These are phyloP conservation scores for Cantharis rufa DNA, from an alignment of 2,888 invertebrate genomes.

Conservation along the genomic window DNA sequence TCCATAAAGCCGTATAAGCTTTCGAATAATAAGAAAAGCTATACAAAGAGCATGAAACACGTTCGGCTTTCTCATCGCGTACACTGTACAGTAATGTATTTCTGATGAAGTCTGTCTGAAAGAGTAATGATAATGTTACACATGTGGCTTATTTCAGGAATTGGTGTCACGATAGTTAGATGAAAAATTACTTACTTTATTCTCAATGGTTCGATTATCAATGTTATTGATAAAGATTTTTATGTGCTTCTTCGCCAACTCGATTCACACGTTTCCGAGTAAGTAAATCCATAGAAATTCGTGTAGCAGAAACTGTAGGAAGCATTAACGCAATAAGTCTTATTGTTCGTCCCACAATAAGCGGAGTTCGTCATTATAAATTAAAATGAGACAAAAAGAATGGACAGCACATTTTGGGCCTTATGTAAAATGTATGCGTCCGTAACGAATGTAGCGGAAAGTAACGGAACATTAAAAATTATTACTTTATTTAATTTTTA, in stretches of 20 bases:
- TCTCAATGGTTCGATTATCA: conserved; percentile 1
- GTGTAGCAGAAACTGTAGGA: neutral
- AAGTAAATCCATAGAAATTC: neutral
- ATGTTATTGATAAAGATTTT: conserved; percentile 1
- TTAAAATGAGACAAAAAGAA: neutral
- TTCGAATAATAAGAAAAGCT: conserved; percentile 19
- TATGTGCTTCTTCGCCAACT: neutral
- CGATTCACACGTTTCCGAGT: neutral
- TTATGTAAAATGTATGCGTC: neutral
- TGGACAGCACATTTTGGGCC: neutral
- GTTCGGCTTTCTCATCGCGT: conserved; percentile 32
- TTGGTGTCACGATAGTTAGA: conserved; percentile 31
- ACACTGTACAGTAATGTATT: conserved; percentile 33
- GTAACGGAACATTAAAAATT: neutral
- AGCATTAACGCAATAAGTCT: neutral
- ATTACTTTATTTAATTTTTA: neutral
- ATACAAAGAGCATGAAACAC: conserved; percentile 19
- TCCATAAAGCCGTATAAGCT: conserved; percentile 14
- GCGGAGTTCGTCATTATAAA: neutral
- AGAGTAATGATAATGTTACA: conserved; percentile 40
- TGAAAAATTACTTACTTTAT: conserved; percentile 1
- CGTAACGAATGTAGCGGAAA: neutral
- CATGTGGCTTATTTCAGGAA: conserved; percentile 38
- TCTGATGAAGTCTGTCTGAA: conserved; percentile 37
- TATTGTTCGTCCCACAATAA: neutral